Evolutionary conservation across 92 coral and sea anemone species (phyloP), one percentile per base, ranked within the genome.

Genomic region (Epizoanthus rinbou): DNA sequence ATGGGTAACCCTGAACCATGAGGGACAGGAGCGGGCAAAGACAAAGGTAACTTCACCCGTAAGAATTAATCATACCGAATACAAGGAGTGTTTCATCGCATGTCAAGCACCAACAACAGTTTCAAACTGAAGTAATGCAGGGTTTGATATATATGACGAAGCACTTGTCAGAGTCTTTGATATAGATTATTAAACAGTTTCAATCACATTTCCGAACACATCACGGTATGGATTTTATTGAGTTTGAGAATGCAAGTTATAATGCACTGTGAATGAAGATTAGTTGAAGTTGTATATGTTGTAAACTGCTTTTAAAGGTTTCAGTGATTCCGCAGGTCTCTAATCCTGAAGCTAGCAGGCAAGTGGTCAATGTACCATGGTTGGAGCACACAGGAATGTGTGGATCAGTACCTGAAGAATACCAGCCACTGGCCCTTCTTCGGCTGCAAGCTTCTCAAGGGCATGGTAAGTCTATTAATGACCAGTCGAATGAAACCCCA

Each of bases 371-470:
- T 90, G 66, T 88, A 91, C 82, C 95, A 93, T 56, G 98, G 98
- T 18, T 93, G 97, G 91, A 93, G 84, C 58, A 78, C 69, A 37
- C 91, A 86, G 67, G 98, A 95, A 83, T 89, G 98, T 64, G 97
- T 95, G 0, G 92, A 85, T 58, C 87, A 83, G 82, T 95, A 93
- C 73, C 87, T 95, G 24, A 92, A 90, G 37, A 95, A 91, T 83
- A 97, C 98, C 0, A 87, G 90, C 53, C 85, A 90, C 47, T 95
- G 98, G 98, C 93, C 98, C 8, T 87, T 94, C 75, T 93, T 95
- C 69, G 98, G 98, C 75, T 92, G 94, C 80, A 95, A 90, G 91
- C 84, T 95, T 16, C 94, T 95, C 82, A 92, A 91, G 72, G 98
- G 98, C 8, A 91, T 94, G 98, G 98, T 95, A 54, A 64, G 90